Conservation (phyloP, 2,113 vertebrate species). For the Neodon shergylaensis region DNA sequence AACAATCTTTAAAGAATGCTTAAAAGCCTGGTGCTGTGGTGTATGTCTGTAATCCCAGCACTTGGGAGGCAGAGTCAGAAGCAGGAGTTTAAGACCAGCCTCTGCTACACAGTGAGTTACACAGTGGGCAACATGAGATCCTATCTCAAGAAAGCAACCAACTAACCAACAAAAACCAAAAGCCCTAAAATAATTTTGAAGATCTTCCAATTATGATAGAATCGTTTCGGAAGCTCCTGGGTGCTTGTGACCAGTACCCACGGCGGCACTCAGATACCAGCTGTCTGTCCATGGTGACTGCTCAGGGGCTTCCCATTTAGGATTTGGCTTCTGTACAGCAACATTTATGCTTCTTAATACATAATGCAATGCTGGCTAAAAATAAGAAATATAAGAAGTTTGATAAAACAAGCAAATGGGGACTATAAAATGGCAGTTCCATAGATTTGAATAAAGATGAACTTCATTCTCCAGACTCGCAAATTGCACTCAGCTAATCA, state of each 20-base stretch:
- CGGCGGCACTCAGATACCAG: neutral
- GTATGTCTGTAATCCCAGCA: too few species aligned
- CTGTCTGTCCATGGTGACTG: neutral
- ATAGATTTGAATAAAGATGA: slow-evolving; percentile 8
- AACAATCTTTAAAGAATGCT: neutral
- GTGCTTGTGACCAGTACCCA: neutral
- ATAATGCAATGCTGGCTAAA: neutral
- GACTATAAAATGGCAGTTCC: neutral
- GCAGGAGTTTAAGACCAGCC: neutral
- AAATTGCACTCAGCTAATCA: neutral
- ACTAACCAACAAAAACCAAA: neutral
- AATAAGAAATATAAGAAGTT: neutral
- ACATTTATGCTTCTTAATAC: neutral
- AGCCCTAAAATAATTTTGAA: slow-evolving; percentile 33
- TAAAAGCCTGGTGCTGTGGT: neutral
- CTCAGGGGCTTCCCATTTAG: neutral
- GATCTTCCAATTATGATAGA: neutral
- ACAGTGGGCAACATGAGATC: neutral
- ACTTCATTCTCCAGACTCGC: neutral
- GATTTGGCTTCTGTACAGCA: neutral
- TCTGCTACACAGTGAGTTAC: neutral
- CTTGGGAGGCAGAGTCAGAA: neutral
- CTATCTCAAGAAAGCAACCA: neutral
- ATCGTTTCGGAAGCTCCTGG: neutral
- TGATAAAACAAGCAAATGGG: slow-evolving; percentile 38